phyloP scores from a whole-genome alignment of 2,888 invertebrate genomes.

The Prenolepis imparis region DNA sequence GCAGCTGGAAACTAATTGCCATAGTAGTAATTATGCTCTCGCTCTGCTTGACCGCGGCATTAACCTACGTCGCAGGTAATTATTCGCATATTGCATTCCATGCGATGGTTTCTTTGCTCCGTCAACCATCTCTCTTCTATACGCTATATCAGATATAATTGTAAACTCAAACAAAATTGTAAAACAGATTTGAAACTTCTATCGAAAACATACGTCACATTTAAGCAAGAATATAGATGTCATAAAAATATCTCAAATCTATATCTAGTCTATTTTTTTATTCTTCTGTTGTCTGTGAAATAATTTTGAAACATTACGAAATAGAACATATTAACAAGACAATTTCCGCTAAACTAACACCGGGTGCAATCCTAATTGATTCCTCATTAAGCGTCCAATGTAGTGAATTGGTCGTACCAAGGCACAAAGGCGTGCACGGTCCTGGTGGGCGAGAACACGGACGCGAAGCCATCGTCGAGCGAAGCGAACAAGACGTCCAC shows the following conservation, averaged over 20 bases:
- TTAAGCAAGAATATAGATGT: background rate
- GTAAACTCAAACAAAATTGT: background rate
- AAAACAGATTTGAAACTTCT: background rate
- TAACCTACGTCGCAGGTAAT: conserved; percentile 95
- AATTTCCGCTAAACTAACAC: conserved; percentile 21
- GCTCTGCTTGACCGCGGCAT: conserved; percentile 93
- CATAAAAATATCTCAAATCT: background rate
- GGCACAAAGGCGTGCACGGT: conserved; percentile 94
- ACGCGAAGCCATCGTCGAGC: conserved; percentile 91
- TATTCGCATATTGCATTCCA: conserved; percentile 54
- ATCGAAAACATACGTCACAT: background rate
- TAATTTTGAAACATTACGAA: background rate
- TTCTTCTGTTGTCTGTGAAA: background rate
- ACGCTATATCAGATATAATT: background rate
- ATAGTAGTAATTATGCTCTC: conserved; percentile 95
- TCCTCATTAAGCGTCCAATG: conserved; percentile 89
- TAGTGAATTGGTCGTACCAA: conserved; percentile 95
- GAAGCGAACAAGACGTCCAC: conserved; percentile 91
- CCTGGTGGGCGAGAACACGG: conserved; percentile 92
- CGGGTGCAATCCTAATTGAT: conserved; percentile 31
- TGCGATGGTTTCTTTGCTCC: background rate
- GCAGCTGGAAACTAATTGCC: conserved; percentile 97
- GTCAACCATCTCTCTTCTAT: background rate
- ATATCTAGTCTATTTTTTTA: background rate
- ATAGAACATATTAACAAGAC: background rate